Percentiles rank a stretch among this genome's conserved stretches.
Conservation (phyloP, 1,140 invertebrate genomes). For the Yoshiicerus persimilis region DNA sequence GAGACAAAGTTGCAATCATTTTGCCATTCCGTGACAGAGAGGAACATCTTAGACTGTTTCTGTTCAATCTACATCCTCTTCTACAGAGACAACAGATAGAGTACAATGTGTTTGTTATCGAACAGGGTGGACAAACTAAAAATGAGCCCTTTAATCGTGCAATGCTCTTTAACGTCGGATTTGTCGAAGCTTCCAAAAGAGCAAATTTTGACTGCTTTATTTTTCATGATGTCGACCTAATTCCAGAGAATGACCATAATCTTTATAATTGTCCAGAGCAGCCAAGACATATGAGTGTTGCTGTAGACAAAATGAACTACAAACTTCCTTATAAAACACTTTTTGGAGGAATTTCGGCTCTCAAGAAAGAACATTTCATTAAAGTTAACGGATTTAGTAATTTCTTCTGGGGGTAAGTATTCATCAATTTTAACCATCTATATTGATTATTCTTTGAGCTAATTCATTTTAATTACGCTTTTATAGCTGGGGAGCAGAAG, state of each 20-base stretch:
- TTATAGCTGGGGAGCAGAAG: conserved; percentile 78
- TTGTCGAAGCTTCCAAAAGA: conserved; percentile 74
- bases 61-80: conserved; percentile 45
- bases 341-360: conserved; percentile 58
- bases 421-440: not conserved
- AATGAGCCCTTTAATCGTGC: conserved; percentile 81
- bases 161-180: conserved; percentile 94
- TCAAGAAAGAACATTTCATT: conserved; percentile 77
- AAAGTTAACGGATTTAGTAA: conserved; percentile 89
- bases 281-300: conserved; percentile 81
- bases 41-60: conserved; percentile 43
- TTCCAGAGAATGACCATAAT: conserved; percentile 83
- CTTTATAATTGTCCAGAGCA: conserved; percentile 86
- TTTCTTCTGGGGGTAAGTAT: conserved; percentile 75
- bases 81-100: conserved; percentile 46
- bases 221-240: conserved; percentile 80
- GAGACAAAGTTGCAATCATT: conserved; percentile 46
- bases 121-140: conserved; percentile 40
- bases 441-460: not conserved
- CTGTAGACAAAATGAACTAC: conserved; percentile 48
- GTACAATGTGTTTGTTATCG: conserved; percentile 48
- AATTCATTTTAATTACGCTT: not conserved
- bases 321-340: conserved; percentile 45
- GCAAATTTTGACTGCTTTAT: conserved; percentile 82
- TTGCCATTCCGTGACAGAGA: conserved; percentile 48